These are phyloP conservation scores for Campaea margaritaria DNA, from an alignment of 2,888 invertebrate species.

Conservation along the genomic window DNA sequence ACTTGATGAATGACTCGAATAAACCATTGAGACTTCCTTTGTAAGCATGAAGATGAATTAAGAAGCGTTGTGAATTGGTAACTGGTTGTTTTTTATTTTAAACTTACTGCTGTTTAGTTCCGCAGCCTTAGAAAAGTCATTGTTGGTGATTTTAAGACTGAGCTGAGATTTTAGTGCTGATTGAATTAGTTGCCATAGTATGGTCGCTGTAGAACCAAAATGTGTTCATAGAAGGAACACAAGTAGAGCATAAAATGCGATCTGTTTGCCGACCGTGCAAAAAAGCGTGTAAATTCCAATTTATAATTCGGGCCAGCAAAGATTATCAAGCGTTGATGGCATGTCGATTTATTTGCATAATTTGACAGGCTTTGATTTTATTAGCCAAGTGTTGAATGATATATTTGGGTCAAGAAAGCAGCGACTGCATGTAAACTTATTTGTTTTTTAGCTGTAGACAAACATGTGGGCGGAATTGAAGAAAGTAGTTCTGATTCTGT, in stretches of 20 bases:
- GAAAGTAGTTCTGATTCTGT: conserved; percentile 26
- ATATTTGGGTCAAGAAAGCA: conserved; percentile 40
- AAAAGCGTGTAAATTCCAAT: conserved; percentile 16
- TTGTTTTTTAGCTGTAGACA: conserved; percentile 19
- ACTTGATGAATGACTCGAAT: conserved; percentile 22
- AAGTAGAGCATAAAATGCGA: conserved; percentile 8
- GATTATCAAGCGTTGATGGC: conserved; percentile 29
- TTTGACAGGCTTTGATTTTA: conserved; percentile 31
- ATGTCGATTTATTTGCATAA: conserved; percentile 36
- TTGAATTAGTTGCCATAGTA: conserved; percentile 4
- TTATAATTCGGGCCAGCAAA: conserved; percentile 21
- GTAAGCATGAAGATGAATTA: conserved; percentile 22
- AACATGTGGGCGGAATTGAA: conserved; percentile 25
- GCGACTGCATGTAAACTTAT: conserved; percentile 30
- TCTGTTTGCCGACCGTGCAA: conserved; percentile 7
- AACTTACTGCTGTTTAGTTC: conserved; percentile 10
- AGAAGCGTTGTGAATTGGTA: conserved; percentile 35
- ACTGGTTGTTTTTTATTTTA: conserved; percentile 22
- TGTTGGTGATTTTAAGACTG: background rate
- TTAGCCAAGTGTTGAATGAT: conserved; percentile 24
- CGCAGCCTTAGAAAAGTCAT: background rate
- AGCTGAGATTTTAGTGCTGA: conserved; percentile 3
- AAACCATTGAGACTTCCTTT: conserved; percentile 19
- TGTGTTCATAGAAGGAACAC: background rate
- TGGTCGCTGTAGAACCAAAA: background rate